Base-by-base conservation (phyloP, 2,113 vertebrate genomes). In the Semnornis frantzii region DNA sequence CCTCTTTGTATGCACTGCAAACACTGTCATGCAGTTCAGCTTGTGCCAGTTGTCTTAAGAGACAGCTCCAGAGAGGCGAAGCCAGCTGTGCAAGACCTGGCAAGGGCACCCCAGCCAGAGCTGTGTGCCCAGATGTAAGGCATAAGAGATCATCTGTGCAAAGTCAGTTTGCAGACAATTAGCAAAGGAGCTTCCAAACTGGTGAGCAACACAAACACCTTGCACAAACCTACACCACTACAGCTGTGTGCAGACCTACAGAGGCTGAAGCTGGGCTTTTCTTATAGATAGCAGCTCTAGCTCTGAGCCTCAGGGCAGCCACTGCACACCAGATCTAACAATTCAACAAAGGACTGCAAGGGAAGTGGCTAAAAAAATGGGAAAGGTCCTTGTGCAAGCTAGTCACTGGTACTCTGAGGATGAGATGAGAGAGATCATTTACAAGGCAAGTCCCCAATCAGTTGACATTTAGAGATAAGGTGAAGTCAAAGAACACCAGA, bases 41-140 rank as follows among this genome's bases (percentile, higher is more conserved):
- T 91, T 0, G 0, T 87, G 75, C 79, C 92, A 95, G 76, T 72
- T 77, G 52, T 64, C 92, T 79, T 86, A 58, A 79, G 83, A 84
- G 92, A 93, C 81, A 82, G 59, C 83, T 92, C 46, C 55, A 94
- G 86, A 76, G 83, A 92, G 84, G 81, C 12, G 1, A 89, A 87
- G n/a, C 58, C 90, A 94, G 92, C 86, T 94, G 92, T 65, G 74
- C 83, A 74, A 92, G 81, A 59, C 28, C 71, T 90, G 89, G 92
- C 93, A 90, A 94, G 70, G 81, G 74, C 86, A 89, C 6, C 71
- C 33, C 63, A 84, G 62, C 27, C 62, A 55, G 65, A 64, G 62
- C 24, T 90, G 58, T 33, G 66, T n/a, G 62, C 82, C 70, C 86
- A 92, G 88, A 90, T 89, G 86, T 37, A 66, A 86, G 60, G 75